Base-by-base conservation (phyloP, 2,113 vertebrate genomes). In the Peromyscus polionotus region DNA sequence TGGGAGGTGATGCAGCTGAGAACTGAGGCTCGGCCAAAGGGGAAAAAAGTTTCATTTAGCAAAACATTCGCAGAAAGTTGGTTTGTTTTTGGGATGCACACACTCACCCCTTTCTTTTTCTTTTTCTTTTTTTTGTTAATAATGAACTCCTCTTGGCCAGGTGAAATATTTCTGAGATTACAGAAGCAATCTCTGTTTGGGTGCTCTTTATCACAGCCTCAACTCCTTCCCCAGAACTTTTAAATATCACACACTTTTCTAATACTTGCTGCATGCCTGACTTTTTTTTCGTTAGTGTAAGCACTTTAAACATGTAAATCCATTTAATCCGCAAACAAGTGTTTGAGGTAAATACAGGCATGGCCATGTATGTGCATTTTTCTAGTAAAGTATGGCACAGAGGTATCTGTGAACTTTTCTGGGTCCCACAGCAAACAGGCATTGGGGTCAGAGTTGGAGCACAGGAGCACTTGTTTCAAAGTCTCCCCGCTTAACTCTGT, bases 1-100 rank as follows among this genome's bases (percentile, higher is more conserved):
- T 94, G 97, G 87, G 91, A 97, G 84, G 26, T 76, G 79, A 79
- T 13, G 68, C 24, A 42, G 22, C 19, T 79, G 63, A 86, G 57
- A 84, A 36, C 48, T 61, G 63, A 79, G 11, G 17, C 87, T 75
- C 17, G 83, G 22, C 11, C 51, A 72, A 93, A 68, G 48, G 42
- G 70, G 91, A 54, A 57, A 88, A 70, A 42, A 83, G 28, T 61
- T 96, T 59, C 28, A 80, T 92, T 83, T 80, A 89, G 61, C 59
- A 91, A 85, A 59, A 70, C n/a, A 45, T 54, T 33, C 72, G 16
- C 68, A 77, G 51, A 6, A 68, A 31, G 39, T n/a, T 31, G 6
- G 28, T 20, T 33, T 45, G 70, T 63, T 10, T 93, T 54, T 45
- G 26, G 51, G 75, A 90, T 26, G 84, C 3, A 84, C 10, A 26